A percentile compares a stretch with the other conserved stretches of the same genome.
Conservation (phyloP, 2,113 vertebrate species). For the Galeopterus variegatus region DNA sequence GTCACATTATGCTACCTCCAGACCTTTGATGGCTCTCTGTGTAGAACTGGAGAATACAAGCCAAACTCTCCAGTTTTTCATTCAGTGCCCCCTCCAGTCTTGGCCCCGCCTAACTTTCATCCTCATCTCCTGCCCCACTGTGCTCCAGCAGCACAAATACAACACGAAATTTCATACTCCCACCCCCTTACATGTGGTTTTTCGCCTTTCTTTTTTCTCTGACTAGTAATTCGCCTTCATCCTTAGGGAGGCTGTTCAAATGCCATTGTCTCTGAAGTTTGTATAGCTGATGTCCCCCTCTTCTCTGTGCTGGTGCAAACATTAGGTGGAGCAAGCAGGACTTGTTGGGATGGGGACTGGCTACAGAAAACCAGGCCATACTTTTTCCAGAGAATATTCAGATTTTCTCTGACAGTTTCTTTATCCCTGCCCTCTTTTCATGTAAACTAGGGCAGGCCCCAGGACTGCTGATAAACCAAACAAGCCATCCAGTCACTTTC, state of each 20-base stretch:
- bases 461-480: not conserved
- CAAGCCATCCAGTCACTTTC: not conserved
- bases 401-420: not conserved
- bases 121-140: not conserved
- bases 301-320: not conserved
- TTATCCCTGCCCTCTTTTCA: not conserved
- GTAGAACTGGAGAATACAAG: not conserved
- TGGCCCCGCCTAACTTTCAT: not conserved
- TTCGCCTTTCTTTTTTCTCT: not conserved
- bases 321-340: not conserved
- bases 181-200: not conserved
- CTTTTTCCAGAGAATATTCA: not conserved
- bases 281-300: not conserved
- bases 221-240: not conserved
- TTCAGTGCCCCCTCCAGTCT: not conserved
- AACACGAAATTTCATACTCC: not conserved
- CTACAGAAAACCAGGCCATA: not conserved
- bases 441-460: not conserved
- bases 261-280: slow-evolving; percentile 1
- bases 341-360: not conserved
- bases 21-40: not conserved
- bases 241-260: not conserved
- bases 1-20: not conserved
- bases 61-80: not conserved
- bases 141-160: not conserved